Evolutionary conservation across 2,888 invertebrate genomes (phyloP), one percentile per base, ranked within the genome.

Genomic region (Cephalotes varians): DNA sequence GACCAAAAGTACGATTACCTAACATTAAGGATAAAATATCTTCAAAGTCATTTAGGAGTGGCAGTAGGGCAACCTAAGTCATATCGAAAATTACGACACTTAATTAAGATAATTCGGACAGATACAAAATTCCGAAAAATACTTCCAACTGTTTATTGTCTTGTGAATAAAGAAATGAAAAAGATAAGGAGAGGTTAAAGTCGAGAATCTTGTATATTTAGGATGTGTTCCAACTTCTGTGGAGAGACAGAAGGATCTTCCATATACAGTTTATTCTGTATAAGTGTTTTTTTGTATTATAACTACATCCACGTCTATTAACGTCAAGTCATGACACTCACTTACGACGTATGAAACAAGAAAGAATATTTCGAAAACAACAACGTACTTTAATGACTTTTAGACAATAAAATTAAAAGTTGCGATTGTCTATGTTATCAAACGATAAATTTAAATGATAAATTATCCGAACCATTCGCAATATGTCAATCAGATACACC

Each of bases 31-130:
- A 81, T 71, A 74, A 85, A 71, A 64, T 44, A 85, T 87, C 87
- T 85, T 86, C 7, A 67, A 77, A 67, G 62, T 74, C 56, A 83
- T 81, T 28, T 72, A 44, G 31, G 56, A 81, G 28, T 31, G 58
- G 77, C 69, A 81, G 69, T 80, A 73, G 37, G 67, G 49, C 74
- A 83, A 76, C 18, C 47, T 56, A 56, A 79, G 54, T 80, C 37
- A 49, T 77, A 84, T 72, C 69, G 80, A 76, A 87, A 84, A 87
- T 90, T 90, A 90, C 86, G 90, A 90, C 90, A 90, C 87, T 87
- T 90, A 85, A 87, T 90, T 90, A 90, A 90, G 90, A 90, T 90
- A 90, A 91, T 87, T 86, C 54, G 51, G 37, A 76, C 73, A 69
- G 81, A 85, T 85, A 54, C 69, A 58, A 37, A 81, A 79, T 83